Evolutionary conservation across 2,113 vertebrate genomes (phyloP).

Genomic region (Myotis brandtii): DNA sequence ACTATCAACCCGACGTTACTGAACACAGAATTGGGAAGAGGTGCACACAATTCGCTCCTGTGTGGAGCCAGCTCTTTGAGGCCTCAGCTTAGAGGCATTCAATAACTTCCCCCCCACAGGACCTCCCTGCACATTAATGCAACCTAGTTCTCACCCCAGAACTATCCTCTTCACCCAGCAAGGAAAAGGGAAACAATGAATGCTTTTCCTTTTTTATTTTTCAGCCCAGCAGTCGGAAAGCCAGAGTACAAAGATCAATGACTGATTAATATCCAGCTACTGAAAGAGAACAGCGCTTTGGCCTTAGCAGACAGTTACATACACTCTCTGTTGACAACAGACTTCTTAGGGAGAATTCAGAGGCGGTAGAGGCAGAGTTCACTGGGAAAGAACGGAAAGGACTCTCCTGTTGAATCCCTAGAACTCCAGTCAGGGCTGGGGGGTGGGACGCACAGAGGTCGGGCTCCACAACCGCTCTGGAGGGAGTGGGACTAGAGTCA

Average conservation of each 20-base stretch:
- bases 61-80: background rate
- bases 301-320: background rate
- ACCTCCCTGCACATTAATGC: background rate
- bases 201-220: background rate
- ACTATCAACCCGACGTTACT: too few species aligned
- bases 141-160: background rate
- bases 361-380: background rate
- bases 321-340: background rate
- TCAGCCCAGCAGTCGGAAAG: background rate
- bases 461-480: background rate
- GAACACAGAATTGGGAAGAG: background rate
- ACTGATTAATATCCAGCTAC: background rate
- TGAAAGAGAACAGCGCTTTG: background rate
- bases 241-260: conserved; percentile 41
- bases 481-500: background rate
- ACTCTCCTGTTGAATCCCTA: background rate
- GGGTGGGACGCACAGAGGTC: background rate
- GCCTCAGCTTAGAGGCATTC: background rate
- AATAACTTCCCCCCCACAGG: background rate
- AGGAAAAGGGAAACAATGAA: background rate
- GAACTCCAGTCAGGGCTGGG: background rate
- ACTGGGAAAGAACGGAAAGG: background rate
- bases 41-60: background rate
- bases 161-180: background rate
- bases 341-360: background rate